These are phyloP conservation scores for Brachynemurus nebulosus DNA, from an alignment of 2,888 invertebrate genomes.

Conservation along the genomic window DNA sequence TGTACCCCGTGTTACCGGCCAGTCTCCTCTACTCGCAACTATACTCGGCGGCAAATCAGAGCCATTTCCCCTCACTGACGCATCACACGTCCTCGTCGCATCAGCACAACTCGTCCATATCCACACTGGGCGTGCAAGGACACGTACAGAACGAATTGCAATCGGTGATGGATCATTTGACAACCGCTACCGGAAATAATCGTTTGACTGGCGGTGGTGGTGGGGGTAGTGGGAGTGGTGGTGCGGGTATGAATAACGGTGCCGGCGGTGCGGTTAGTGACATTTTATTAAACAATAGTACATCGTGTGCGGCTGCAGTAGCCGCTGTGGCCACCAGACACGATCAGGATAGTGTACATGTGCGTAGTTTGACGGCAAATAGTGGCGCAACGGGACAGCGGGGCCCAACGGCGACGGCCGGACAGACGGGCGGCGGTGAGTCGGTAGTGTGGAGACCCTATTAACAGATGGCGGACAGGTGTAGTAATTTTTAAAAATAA, in stretches of 20 bases:
- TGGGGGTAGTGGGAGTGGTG: conserved; percentile 25
- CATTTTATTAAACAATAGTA: conserved; percentile 40
- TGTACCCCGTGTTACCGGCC: conserved; percentile 66
- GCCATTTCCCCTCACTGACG: conserved; percentile 53
- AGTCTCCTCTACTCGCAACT: conserved; percentile 73
- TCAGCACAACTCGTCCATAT: neutral
- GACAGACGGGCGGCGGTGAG: conserved; percentile 38
- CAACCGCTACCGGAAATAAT: conserved; percentile 42
- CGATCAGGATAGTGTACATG: conserved; percentile 34
- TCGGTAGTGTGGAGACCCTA: conserved; percentile 63
- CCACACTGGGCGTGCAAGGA: neutral
- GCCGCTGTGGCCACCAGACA: conserved; percentile 42
- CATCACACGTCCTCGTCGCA: conserved; percentile 38
- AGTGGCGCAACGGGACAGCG: conserved; percentile 33
- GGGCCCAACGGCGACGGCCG: conserved; percentile 43
- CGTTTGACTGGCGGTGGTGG: conserved; percentile 32
- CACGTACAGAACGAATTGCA: conserved; percentile 48
- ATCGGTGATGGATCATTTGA: conserved; percentile 63
- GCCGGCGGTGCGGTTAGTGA: conserved; percentile 31
- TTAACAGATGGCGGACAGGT: conserved; percentile 29
- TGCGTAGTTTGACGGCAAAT: conserved; percentile 28
- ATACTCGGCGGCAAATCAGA: conserved; percentile 65
- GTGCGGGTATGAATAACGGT: conserved; percentile 24
- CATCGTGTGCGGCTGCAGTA: conserved; percentile 42
- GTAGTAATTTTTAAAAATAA: neutral